Evolutionary conservation across 2,888 invertebrate species (phyloP).

Genomic region (Eupsilia transversa): DNA sequence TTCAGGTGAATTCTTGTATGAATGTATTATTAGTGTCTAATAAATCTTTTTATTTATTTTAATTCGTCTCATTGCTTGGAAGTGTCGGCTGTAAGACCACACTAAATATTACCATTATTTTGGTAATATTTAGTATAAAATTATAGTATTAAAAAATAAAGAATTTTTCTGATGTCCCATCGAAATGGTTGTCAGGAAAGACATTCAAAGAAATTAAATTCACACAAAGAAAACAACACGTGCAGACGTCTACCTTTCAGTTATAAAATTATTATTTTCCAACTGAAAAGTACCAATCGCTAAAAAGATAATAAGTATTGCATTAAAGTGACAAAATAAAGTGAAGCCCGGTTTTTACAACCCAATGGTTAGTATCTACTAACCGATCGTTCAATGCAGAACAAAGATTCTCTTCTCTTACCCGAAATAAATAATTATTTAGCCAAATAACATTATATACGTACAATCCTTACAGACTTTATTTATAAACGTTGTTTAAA

Average conservation of each 20-base stretch:
- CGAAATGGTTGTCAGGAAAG: not conserved
- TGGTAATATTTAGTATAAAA: too few species aligned
- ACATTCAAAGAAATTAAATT: not conserved
- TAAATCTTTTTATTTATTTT: too few species aligned
- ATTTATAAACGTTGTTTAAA: too few species aligned
- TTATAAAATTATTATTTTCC: not conserved
- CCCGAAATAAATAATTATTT: not conserved
- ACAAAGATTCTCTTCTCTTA: not conserved
- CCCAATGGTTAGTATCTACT: not conserved
- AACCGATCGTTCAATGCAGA: not conserved
- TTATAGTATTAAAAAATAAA: too few species aligned
- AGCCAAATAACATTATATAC: too few species aligned
- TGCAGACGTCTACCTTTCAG: not conserved
- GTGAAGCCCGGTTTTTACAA: not conserved
- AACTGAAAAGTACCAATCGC: not conserved
- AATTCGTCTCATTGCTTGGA: not conserved
- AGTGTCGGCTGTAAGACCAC: not conserved
- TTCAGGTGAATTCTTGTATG: not conserved
- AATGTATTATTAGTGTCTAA: too few species aligned
- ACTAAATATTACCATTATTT: too few species aligned
- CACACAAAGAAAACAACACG: not conserved
- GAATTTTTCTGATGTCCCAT: too few species aligned
- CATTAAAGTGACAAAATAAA: not conserved
- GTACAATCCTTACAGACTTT: too few species aligned
- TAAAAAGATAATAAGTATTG: not conserved